Evolutionary conservation across 2,113 vertebrate genomes (phyloP).

Genomic region (Petroica traversi): DNA sequence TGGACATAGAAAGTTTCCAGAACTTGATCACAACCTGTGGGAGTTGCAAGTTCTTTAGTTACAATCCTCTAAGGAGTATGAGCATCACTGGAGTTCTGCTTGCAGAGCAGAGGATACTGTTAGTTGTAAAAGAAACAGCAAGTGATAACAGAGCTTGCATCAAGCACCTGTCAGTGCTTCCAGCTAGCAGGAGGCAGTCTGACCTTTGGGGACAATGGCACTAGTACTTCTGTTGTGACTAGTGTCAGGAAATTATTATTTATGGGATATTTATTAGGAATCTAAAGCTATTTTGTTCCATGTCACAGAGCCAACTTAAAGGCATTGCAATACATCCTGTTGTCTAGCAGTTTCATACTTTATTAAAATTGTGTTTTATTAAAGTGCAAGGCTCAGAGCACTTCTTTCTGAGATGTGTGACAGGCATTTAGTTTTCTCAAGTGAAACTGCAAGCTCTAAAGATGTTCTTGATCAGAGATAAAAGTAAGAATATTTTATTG

Average conservation of each 20-base stretch:
- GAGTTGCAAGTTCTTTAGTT: constrained; percentile 50
- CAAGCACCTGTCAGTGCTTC: neutral
- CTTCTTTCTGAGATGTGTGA: neutral
- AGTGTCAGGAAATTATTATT: neutral
- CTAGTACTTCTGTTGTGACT: neutral
- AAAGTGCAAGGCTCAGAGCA: neutral
- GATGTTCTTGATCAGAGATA: neutral
- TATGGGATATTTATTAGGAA: neutral
- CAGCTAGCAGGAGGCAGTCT: neutral
- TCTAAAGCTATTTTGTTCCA: neutral
- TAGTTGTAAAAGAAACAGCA: neutral
- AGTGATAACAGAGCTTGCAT: neutral
- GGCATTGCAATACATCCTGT: neutral
- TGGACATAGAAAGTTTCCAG: constrained; percentile 40
- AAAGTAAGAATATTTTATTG: neutral
- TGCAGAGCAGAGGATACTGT: neutral
- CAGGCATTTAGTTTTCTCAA: neutral
- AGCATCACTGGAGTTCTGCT: neutral
- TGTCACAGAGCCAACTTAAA: neutral
- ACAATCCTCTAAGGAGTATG: neutral
- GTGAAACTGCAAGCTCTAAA: neutral
- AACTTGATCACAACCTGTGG: neutral
- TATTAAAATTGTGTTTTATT: neutral
- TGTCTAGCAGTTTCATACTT: neutral
- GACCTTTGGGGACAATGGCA: neutral